Percentiles rank a stretch among this genome's conserved stretches.
Conservation (phyloP, 64 coral and sea anemone genomes). For the Cladopsammia gracilis region DNA sequence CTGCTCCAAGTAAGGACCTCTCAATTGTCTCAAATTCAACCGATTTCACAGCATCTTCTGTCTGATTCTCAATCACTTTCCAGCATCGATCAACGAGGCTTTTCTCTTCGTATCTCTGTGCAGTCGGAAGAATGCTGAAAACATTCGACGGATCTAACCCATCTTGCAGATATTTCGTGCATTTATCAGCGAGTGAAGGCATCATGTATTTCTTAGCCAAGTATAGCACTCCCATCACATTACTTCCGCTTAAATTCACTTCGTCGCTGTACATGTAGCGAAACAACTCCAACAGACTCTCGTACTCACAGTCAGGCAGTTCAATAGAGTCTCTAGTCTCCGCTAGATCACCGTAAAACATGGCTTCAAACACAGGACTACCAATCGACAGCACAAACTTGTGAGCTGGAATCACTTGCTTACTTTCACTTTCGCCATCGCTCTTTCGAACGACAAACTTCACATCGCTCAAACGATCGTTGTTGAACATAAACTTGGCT, state of each 20-base stretch:
- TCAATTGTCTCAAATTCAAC: neutral
- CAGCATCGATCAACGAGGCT: neutral
- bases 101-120: neutral
- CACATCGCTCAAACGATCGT: conserved; percentile 36
- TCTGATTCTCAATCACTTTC: neutral
- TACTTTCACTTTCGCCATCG: neutral
- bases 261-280: conserved; percentile 21
- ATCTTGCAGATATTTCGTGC: neutral
- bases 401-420: conserved; percentile 35
- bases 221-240: conserved; percentile 34
- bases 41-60: neutral
- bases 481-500: conserved; percentile 21
- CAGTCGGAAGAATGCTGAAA: neutral
- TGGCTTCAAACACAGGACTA: conserved; percentile 31
- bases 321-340: conserved; percentile 6
- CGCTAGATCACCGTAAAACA: conserved; percentile 19
- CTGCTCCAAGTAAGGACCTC: conserved; percentile 25
- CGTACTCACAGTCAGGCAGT: neutral
- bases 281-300: conserved; percentile 12
- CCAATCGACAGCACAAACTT: conserved; percentile 31
- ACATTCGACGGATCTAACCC: neutral
- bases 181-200: conserved; percentile 5
- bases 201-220: conserved; percentile 33
- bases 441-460: too few relatives aligned
- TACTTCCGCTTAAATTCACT: conserved; percentile 8